A percentile compares a stretch with the other conserved stretches of the same genome.
Evolutionary conservation across 2,888 invertebrate genomes (phyloP).

Genomic region (Dicyrtoma fusca): DNA sequence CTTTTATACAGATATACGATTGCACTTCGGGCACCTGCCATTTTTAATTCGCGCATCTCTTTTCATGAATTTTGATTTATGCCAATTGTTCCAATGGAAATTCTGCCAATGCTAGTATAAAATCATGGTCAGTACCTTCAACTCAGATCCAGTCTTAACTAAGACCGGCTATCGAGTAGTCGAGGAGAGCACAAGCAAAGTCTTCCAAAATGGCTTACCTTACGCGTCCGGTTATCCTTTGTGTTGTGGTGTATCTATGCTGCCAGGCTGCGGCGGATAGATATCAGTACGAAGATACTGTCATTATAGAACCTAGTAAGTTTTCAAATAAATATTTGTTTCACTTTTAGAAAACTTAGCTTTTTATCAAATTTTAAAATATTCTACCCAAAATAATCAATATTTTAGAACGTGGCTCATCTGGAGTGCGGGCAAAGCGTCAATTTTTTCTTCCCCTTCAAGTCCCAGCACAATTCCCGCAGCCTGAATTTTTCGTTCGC

Average conservation of each 20-base stretch:
- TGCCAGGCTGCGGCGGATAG: slow-evolving; percentile 4
- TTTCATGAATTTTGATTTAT: no score
- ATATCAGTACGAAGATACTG: slow-evolving; percentile 16
- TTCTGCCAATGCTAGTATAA: neutral
- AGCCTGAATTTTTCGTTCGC: no score
- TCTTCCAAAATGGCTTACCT: neutral
- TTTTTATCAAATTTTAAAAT: no score
- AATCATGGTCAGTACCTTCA: neutral
- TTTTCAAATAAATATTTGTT: neutral
- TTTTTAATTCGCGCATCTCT: no score
- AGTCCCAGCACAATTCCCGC: neutral
- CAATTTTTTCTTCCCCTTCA: neutral
- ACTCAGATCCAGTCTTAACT: slow-evolving; percentile 13
- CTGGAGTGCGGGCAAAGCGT: slow-evolving; percentile 5
- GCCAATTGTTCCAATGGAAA: no score
- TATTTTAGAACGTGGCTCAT: neutral
- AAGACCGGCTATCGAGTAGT: slow-evolving; percentile 13
- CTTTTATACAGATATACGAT: no score
- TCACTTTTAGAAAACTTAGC: no score
- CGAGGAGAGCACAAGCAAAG: neutral
- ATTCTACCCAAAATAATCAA: neutral
- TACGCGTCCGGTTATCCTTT: neutral
- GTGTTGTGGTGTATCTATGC: neutral
- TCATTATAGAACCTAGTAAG: slow-evolving; percentile 4
- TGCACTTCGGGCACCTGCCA: no score